phyloP scores from a whole-genome alignment of 2,113 vertebrate genomes.

The Prietella phreatophila region DNA sequence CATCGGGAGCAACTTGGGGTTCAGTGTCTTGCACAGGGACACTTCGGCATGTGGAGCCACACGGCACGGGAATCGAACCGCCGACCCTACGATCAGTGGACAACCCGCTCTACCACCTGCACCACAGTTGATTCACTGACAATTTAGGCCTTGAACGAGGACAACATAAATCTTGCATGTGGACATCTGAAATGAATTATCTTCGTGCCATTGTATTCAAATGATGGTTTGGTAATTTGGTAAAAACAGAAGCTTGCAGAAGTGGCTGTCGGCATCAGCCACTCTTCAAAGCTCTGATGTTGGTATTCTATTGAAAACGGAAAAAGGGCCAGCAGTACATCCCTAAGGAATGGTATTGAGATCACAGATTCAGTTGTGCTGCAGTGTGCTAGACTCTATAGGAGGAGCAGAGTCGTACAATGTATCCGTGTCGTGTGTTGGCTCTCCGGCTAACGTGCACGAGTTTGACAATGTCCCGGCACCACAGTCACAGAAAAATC shows the following conservation, averaged over 20 bases:
- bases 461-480: slow-evolving; percentile 98
- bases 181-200: not conserved
- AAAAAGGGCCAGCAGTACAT: not conserved
- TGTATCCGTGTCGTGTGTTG: slow-evolving; percentile 98
- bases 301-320: not conserved
- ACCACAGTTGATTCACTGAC: not conserved
- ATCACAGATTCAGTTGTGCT: slow-evolving; percentile 90
- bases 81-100: no score
- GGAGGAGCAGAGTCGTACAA: slow-evolving; percentile 99
- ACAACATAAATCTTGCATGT: not conserved
- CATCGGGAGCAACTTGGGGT: no score
- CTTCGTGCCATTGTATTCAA: not conserved
- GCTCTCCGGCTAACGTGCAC: slow-evolving; percentile 98
- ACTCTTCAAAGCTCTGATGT: not conserved
- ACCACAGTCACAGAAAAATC: slow-evolving; percentile 99
- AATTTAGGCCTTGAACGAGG: not conserved
- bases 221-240: not conserved
- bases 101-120: no score
- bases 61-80: no score
- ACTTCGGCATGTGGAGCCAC: no score
- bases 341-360: not conserved
- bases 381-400: slow-evolving; percentile 99
- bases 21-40: no score
- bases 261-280: not conserved
- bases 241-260: not conserved